Conservation (phyloP, 2,113 vertebrate genomes). For the Cebidichthys violaceus region DNA sequence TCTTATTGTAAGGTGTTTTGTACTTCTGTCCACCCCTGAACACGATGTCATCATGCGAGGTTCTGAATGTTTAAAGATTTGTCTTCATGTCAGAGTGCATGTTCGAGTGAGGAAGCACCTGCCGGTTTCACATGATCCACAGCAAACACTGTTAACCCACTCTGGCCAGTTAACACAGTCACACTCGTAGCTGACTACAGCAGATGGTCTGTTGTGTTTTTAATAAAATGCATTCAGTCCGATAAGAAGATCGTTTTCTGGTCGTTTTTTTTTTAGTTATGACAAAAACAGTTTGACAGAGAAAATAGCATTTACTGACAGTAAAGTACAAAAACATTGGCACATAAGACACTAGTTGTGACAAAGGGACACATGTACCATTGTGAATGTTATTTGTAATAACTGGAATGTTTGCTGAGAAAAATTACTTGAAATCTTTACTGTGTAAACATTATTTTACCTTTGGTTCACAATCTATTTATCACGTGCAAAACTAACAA, state of each 20-base stretch:
- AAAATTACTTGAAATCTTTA: neutral
- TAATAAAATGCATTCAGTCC: constrained; percentile 55
- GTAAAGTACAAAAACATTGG: constrained; percentile 24
- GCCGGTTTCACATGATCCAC: neutral
- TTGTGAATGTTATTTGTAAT: neutral
- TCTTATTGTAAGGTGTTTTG: neutral
- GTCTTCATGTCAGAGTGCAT: constrained; percentile 1
- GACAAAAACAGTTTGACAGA: neutral
- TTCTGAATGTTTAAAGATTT: constrained; percentile 7
- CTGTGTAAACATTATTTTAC: constrained; percentile 17
- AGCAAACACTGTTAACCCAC: constrained; percentile 9
- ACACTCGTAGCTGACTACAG: neutral
- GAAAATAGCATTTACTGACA: constrained; percentile 30
- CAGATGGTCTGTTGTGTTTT: constrained; percentile 35
- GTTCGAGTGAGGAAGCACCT: neutral
- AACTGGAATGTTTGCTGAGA: neutral
- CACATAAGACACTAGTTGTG: constrained; percentile 17
- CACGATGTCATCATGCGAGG: neutral
- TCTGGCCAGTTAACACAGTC: neutral
- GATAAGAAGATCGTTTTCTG: neutral
- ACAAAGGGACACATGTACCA: neutral
- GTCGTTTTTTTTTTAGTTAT: constrained; percentile 2
- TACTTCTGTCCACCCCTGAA: neutral
- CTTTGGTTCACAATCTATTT: constrained; percentile 1
- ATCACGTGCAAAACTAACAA: neutral